Conservation (phyloP, 2,888 invertebrate species). For the Apoda limacodes region DNA sequence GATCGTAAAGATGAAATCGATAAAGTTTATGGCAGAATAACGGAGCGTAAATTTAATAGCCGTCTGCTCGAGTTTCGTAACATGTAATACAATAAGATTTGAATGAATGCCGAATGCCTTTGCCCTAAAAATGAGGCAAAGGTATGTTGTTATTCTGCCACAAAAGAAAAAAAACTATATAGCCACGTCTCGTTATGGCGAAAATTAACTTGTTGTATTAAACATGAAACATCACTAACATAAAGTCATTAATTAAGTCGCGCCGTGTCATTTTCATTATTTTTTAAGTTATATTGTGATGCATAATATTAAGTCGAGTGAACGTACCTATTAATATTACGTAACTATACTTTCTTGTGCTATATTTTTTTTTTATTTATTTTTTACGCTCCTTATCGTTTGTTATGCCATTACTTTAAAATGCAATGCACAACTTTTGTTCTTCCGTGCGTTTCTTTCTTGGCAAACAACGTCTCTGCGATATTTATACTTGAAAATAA, state of each 20-base stretch:
- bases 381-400: too few relatives aligned
- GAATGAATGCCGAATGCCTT: not conserved
- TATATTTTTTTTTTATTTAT: too few relatives aligned
- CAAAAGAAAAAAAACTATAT: conserved; percentile 11
- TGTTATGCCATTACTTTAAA: too few relatives aligned
- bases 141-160: conserved; percentile 7
- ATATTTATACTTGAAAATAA: too few relatives aligned
- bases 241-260: conserved; percentile 35
- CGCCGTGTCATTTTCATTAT: conserved; percentile 53
- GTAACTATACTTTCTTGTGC: conserved; percentile 23
- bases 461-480: too few relatives aligned
- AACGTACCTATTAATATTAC: conserved; percentile 22
- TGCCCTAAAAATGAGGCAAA: not conserved
- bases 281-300: conserved; percentile 35
- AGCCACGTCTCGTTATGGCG: too few relatives aligned
- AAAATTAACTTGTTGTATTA: too few relatives aligned
- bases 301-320: conserved; percentile 18
- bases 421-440: too few relatives aligned
- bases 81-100: conserved; percentile 11
- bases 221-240: conserved; percentile 5
- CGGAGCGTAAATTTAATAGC: conserved; percentile 22
- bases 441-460: too few relatives aligned
- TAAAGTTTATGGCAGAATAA: conserved; percentile 24
- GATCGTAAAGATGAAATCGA: conserved; percentile 18
- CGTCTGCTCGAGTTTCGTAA: conserved; percentile 23